A percentile compares a stretch with the other conserved stretches of the same genome.
These are phyloP conservation scores for Corella eumyota DNA, from an alignment of 23 tunicate genomes.

Conservation along the genomic window DNA sequence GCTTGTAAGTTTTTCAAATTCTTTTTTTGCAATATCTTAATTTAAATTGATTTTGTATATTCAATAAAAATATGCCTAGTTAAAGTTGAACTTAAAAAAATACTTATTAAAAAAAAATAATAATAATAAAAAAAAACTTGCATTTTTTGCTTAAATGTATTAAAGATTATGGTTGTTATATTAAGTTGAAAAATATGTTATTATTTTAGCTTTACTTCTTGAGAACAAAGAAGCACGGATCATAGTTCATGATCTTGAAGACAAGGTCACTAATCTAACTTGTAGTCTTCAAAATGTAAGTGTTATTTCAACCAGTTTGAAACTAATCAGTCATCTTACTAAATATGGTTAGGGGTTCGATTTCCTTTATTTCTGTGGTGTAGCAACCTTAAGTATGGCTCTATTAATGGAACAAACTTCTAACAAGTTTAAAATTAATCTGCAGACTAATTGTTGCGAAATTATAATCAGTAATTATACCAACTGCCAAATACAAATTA, in stretches of 20 bases:
- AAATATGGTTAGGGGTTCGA: not conserved
- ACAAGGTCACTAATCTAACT: slow-evolving; percentile 66
- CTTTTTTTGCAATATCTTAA: no score
- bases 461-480: not conserved
- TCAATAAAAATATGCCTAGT: not conserved
- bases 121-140: no score
- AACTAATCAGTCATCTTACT: no score
- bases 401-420: not conserved
- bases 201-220: slow-evolving; percentile 64
- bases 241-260: slow-evolving; percentile 89
- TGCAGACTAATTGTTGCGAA: not conserved
- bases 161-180: no score
- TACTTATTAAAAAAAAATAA: no score
- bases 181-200: no score
- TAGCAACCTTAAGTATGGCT: not conserved
- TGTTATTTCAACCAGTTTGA: no score
- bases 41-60: not conserved
- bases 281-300: slow-evolving; percentile 68
- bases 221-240: slow-evolving; percentile 90
- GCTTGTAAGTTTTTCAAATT: slow-evolving; percentile 56
- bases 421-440: not conserved
- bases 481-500: no score
- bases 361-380: slow-evolving; percentile 2
- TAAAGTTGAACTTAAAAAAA: no score
- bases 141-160: no score